These are phyloP conservation scores for Netelia inedita DNA, from an alignment of 2,888 invertebrate species.

Conservation along the genomic window DNA sequence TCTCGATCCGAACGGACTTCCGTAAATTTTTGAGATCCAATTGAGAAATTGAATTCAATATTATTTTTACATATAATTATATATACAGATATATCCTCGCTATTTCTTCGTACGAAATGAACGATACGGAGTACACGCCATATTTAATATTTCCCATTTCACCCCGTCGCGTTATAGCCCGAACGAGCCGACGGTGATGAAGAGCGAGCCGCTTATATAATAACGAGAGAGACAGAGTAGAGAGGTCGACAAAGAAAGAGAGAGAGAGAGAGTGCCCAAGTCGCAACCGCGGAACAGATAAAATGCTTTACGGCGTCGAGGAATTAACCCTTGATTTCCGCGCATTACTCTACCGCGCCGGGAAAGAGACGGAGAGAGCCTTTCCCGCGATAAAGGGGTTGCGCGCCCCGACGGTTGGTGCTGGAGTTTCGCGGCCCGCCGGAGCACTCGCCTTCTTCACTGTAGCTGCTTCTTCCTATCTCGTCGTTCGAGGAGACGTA, in stretches of 20 bases:
- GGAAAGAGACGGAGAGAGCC: conserved; percentile 65
- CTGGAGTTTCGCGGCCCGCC: conserved; percentile 48
- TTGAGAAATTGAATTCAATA: background rate
- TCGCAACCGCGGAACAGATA: conserved; percentile 77
- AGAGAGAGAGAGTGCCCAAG: conserved; percentile 37
- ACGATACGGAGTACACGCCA: conserved; percentile 74
- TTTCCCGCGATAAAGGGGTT: conserved; percentile 83
- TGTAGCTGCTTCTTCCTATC: conserved; percentile 59
- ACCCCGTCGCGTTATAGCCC: conserved; percentile 49
- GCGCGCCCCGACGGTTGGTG: conserved; percentile 71
- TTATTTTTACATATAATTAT: background rate
- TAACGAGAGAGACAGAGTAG: conserved; percentile 10
- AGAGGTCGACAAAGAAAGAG: conserved; percentile 12
- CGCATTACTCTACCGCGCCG: conserved; percentile 82
- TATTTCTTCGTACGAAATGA: conserved; percentile 35
- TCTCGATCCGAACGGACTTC: conserved; percentile 40
- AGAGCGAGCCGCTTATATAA: conserved; percentile 49
- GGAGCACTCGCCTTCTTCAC: conserved; percentile 73
- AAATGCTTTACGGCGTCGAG: conserved; percentile 82
- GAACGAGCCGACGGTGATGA: conserved; percentile 54
- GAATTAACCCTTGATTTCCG: conserved; percentile 85
- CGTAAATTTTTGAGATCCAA: conserved; percentile 1
- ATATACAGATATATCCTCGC: background rate
- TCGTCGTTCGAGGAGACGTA: conserved; percentile 75
- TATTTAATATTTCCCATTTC: conserved; percentile 78